phyloP scores from a whole-genome alignment of 2,797 vertebrate genomes.

The Cheirogaleus major region DNA sequence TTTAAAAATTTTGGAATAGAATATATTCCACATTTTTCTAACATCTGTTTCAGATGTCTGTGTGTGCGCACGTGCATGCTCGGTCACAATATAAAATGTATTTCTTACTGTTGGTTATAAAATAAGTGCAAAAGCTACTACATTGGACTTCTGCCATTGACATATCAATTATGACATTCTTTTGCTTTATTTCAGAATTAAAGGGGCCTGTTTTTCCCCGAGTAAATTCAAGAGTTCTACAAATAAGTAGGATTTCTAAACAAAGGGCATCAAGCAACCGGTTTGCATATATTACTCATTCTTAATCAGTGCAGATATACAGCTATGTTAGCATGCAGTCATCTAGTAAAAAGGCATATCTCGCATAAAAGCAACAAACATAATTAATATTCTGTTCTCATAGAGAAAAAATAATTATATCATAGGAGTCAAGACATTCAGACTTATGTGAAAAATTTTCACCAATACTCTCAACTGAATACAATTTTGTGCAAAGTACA shows the following conservation, averaged over 20 bases:
- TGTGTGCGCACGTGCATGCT: not conserved
- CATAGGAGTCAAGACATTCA: slow-evolving; percentile 15
- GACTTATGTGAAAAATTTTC: not conserved
- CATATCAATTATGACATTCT: not conserved
- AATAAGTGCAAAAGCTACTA: not conserved
- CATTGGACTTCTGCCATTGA: not conserved
- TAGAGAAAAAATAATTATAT: not conserved
- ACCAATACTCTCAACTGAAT: not conserved
- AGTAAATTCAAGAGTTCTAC: not conserved
- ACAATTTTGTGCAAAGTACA: slow-evolving; percentile 20
- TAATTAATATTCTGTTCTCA: not conserved
- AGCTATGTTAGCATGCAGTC: not conserved
- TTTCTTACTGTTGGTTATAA: slow-evolving; percentile 8
- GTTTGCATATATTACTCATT: not conserved
- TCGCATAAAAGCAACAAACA: not conserved
- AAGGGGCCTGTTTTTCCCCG: not conserved
- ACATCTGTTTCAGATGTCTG: not conserved
- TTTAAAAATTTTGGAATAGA: not conserved
- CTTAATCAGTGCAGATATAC: not conserved
- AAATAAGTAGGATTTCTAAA: slow-evolving; percentile 16
- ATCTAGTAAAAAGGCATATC: not conserved
- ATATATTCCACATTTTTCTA: not conserved
- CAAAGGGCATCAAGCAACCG: not conserved
- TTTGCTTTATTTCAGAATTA: slow-evolving; percentile 32
- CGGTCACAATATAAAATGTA: not conserved